A percentile compares a stretch with the other conserved stretches of the same genome.
phyloP scores from a whole-genome alignment of 2,797 vertebrate species.

The Arrhamphus sclerolepis region DNA sequence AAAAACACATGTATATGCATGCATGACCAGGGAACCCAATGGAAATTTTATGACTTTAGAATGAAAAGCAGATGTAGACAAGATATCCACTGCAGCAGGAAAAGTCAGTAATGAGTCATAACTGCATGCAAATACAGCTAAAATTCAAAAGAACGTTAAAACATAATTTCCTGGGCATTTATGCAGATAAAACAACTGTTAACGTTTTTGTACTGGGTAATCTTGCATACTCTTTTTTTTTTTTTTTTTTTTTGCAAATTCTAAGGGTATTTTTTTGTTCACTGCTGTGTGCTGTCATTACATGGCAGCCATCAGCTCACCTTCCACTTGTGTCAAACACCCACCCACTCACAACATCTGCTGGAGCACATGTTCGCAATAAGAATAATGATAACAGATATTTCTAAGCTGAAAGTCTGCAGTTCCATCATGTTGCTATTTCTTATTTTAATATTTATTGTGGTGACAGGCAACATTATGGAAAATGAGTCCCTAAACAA shows the following conservation, averaged over 20 bases:
- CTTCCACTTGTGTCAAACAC: slow-evolving; percentile 5
- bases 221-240: background rate
- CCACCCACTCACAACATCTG: slow-evolving; percentile 8
- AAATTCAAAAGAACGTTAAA: background rate
- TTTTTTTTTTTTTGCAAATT: slow-evolving; percentile 1
- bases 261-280: background rate
- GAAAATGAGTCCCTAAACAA: background rate
- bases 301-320: slow-evolving; percentile 3
- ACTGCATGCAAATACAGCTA: slow-evolving; percentile 8
- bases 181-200: background rate
- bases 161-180: background rate
- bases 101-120: background rate
- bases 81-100: slow-evolving; percentile 1
- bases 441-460: no score
- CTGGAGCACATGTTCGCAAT: background rate
- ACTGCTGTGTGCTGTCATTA: background rate
- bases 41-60: slow-evolving; percentile 14
- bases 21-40: slow-evolving; percentile 1
- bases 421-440: no score
- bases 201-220: background rate
- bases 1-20: background rate
- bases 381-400: slow-evolving; percentile 16
- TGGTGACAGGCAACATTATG: no score
- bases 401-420: no score
- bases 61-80: slow-evolving; percentile 9